Base-by-base conservation (phyloP, 1,140 invertebrate genomes). In the Brachionus manjavacas region DNA sequence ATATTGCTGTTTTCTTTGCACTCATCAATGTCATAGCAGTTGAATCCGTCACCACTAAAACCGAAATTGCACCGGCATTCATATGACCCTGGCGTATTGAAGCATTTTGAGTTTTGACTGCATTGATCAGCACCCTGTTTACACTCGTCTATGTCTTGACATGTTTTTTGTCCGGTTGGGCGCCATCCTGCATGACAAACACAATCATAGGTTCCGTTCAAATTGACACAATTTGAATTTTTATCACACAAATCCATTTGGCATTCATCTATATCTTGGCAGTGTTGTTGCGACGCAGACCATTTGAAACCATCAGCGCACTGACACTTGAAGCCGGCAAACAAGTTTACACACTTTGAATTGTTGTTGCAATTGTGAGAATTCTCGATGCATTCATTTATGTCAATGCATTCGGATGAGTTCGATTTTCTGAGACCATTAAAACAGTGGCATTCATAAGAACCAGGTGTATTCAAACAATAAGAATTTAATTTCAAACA, bases 101-200 rank as follows among this genome's bases (percentile, higher is more conserved):
- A 52, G 52, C 83, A 84, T 20, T 41, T 41, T 8, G 66, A 9
- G 12, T 60, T 23, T 25, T 9, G 35, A 12, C 9, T 25, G 70
- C 83, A 84, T 31, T 84, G 72, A 25, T 74, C 12, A 16, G 2
- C 23, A 8, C 49, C 70, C 2, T 55, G 14, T 55, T 20, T 23
- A 74, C 83, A 84, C 60, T 84, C 83, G 60, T 84, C 43, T 6
- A 84, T 55, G 41, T 76, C 83, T 74, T 60, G 52, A 14, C 79
- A 81, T 20, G 60, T 39, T 12, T 68, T 68, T 41, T 39, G 31
- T 1, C 60, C 25, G 3, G 35, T 81, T 64, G 20, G 12, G 0
- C 35, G 28, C 79, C 79, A 84, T 70, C 81, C 81, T 49, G 28
- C 6, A 23, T 84, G 66, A 39, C 81, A 84, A 46, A 52, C 20